phyloP scores from a whole-genome alignment of 2,888 invertebrate species.

The Cryptocheilus praepositus region DNA sequence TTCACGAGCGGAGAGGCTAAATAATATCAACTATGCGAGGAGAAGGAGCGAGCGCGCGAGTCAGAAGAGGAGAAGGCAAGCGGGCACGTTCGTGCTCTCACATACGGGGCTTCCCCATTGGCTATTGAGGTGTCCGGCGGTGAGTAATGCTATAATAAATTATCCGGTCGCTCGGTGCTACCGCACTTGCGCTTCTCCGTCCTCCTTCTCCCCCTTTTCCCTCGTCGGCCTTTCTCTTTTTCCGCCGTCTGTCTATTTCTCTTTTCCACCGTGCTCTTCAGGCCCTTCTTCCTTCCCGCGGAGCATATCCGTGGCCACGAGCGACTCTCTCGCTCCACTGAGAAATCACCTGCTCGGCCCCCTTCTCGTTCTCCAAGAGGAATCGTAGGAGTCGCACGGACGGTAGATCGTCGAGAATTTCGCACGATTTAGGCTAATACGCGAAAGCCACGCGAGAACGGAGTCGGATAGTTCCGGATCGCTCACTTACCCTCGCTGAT shows the following conservation, averaged over 20 bases:
- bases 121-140: conserved; percentile 70
- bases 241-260: conserved; percentile 15
- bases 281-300: conserved; percentile 10
- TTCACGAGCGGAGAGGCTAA: conserved; percentile 36
- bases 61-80: conserved; percentile 18
- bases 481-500: not conserved
- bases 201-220: conserved; percentile 14
- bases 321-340: conserved; percentile 4
- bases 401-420: not conserved
- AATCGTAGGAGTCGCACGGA: not conserved
- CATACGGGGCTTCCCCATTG: conserved; percentile 46
- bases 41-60: too few species aligned
- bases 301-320: conserved; percentile 10
- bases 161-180: conserved; percentile 57
- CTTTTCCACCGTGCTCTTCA: conserved; percentile 14
- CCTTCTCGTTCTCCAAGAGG: not conserved
- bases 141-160: conserved; percentile 72
- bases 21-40: conserved; percentile 57
- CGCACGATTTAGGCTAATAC: conserved; percentile 5
- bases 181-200: conserved; percentile 57
- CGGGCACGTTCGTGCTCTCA: conserved; percentile 40
- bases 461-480: conserved; percentile 1
- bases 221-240: conserved; percentile 24
- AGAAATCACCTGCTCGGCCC: conserved; percentile 7
- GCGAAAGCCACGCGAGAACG: conserved; percentile 1